Evolutionary conservation across 1,140 invertebrate genomes (phyloP).

Genomic region (Drosophila dunni): DNA sequence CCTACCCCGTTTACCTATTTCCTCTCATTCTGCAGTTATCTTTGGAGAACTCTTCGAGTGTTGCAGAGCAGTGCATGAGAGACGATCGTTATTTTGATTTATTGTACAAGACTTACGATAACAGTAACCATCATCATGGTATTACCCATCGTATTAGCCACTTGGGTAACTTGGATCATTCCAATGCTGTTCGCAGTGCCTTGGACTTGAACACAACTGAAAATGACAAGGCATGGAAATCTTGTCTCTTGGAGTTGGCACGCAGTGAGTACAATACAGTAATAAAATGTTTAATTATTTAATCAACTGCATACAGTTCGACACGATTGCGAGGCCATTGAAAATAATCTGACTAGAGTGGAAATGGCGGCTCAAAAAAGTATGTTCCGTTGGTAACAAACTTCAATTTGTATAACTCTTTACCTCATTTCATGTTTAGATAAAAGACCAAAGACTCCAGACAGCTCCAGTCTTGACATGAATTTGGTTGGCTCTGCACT

Average conservation of each 20-base stretch:
- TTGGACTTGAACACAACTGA: conserved; percentile 7
- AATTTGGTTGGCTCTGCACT: conserved; percentile 10
- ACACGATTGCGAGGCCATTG: conserved; percentile 11
- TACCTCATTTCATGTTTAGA: not conserved
- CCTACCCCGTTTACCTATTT: too few species aligned
- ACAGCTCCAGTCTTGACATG: not conserved
- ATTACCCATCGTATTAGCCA: not conserved
- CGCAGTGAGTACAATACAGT: conserved; percentile 15
- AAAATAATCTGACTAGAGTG: not conserved
- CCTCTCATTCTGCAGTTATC: not conserved
- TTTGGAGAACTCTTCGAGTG: not conserved
- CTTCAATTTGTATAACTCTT: not conserved
- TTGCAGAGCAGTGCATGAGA: conserved; percentile 9
- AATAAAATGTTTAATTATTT: not conserved
- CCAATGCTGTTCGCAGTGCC: not conserved
- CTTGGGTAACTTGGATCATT: not conserved
- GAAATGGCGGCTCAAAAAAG: not conserved
- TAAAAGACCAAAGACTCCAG: not conserved
- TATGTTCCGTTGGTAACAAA: not conserved
- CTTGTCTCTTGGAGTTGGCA: conserved; percentile 3
- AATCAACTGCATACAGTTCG: conserved; percentile 6
- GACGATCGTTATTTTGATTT: conserved; percentile 29
- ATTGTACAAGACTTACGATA: conserved; percentile 29
- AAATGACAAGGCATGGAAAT: conserved; percentile 30
- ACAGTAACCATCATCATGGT: not conserved